Evolutionary conservation across 1,140 invertebrate species (phyloP).

Genomic region (Telenomus remus): DNA sequence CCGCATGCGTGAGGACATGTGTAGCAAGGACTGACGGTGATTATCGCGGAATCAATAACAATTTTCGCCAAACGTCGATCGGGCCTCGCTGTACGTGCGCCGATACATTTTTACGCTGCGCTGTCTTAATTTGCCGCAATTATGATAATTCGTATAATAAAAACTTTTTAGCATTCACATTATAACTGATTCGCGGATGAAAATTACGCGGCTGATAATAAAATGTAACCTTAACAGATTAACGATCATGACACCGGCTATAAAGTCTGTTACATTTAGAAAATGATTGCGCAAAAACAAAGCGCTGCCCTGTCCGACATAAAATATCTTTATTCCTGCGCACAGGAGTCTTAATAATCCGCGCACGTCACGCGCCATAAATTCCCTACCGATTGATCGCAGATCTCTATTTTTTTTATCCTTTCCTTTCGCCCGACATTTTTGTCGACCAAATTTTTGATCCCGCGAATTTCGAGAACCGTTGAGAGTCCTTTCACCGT

Average conservation of each 20-base stretch:
- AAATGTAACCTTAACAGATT: constrained; percentile 50
- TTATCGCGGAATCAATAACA: constrained; percentile 52
- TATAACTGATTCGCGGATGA: constrained; percentile 42
- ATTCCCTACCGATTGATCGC: constrained; percentile 5
- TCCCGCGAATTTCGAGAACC: constrained; percentile 5
- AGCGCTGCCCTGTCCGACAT: constrained; percentile 8
- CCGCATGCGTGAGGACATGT: constrained; percentile 32
- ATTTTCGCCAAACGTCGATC: constrained; percentile 35
- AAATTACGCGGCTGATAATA: constrained; percentile 44
- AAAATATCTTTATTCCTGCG: constrained; percentile 19
- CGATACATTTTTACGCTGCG: constrained; percentile 24
- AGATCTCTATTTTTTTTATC: background rate
- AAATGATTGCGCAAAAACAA: constrained; percentile 30
- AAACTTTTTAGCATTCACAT: constrained; percentile 34
- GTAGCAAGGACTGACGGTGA: constrained; percentile 33
- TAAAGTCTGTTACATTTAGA: constrained; percentile 37
- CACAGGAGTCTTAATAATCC: constrained; percentile 2
- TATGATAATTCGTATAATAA: constrained; percentile 55
- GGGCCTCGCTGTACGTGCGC: constrained; percentile 20
- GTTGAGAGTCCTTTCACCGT: constrained; percentile 34
- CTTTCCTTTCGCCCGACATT: too few relatives aligned
- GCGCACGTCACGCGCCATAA: constrained; percentile 20
- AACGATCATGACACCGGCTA: constrained; percentile 30
- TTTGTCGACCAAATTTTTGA: background rate
- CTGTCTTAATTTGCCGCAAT: constrained; percentile 52